phyloP scores from a whole-genome alignment of 2,113 vertebrate genomes.

The Lycocorax pyrrhopterus region DNA sequence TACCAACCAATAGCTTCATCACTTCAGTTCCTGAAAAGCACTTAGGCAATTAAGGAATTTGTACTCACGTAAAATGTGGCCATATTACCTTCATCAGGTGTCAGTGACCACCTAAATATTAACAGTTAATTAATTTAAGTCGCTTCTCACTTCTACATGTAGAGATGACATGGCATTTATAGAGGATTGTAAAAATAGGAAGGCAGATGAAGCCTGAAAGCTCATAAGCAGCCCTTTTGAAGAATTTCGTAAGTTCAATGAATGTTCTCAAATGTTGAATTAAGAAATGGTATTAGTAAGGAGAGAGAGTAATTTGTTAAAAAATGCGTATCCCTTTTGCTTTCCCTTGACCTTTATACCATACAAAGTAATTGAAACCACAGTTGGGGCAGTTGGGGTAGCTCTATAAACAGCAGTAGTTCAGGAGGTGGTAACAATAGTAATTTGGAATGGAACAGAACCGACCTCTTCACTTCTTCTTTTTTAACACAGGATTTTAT shows the following conservation, averaged over 20 bases:
- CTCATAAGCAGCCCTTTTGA: not conserved
- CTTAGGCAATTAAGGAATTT: not conserved
- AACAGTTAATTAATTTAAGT: not conserved
- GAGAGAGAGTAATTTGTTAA: not conserved
- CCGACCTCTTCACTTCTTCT: not conserved
- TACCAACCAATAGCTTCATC: not conserved
- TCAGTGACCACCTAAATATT: not conserved
- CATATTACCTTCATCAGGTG: not conserved
- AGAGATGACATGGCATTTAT: not conserved
- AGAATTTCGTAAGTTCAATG: not conserved
- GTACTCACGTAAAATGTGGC: not conserved
- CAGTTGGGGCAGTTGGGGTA: not conserved
- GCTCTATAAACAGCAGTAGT: not conserved
- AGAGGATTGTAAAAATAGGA: not conserved
- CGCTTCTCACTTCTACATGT: not conserved
- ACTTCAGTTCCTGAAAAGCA: not conserved
- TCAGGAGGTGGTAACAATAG: not conserved
- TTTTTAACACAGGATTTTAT: not conserved
- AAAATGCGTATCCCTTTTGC: not conserved
- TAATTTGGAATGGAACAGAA: not conserved
- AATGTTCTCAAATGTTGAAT: not conserved
- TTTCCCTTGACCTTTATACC: not conserved
- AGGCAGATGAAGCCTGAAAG: not conserved
- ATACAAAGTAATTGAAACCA: not conserved
- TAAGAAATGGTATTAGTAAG: not conserved